Conservation (phyloP, 2,113 vertebrate genomes). For the Carassius auratus region DNA sequence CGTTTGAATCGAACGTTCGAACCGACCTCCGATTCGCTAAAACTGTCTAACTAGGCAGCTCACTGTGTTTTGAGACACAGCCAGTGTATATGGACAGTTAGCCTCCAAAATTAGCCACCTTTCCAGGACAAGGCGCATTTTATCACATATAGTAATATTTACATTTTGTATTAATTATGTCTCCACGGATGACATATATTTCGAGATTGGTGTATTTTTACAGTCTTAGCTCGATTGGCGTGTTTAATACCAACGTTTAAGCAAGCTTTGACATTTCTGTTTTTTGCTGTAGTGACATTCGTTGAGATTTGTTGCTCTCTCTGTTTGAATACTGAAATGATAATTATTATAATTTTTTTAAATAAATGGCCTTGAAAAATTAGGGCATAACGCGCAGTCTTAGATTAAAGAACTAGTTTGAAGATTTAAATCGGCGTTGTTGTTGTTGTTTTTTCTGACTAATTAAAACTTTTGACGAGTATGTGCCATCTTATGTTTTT, state of each 20-base stretch:
- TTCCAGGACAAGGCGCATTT: constrained; percentile 20
- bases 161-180: not conserved
- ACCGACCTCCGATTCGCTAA: not conserved
- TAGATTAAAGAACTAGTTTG: not conserved
- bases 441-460: not conserved
- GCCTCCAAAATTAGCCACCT: constrained; percentile 24
- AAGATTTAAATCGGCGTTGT: not conserved
- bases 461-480: not conserved
- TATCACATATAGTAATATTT: not conserved
- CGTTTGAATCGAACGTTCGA: not conserved
- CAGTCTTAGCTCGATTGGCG: not conserved
- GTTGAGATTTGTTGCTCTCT: not conserved
- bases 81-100: not conserved
- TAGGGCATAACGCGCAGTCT: not conserved
- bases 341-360: not conserved
- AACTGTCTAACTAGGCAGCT: not conserved
- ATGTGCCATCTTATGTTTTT: not conserved
- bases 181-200: not conserved
- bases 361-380: not conserved
- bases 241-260: not conserved
- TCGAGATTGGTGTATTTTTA: not conserved
- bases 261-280: not conserved
- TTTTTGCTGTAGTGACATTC: not conserved
- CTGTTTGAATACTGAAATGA: not conserved
- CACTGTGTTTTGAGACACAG: not conserved